A percentile compares a stretch with the other conserved stretches of the same genome.
These are phyloP conservation scores for Meleagris gallopavo DNA, from an alignment of 2,113 vertebrate species.

Conservation along the genomic window DNA sequence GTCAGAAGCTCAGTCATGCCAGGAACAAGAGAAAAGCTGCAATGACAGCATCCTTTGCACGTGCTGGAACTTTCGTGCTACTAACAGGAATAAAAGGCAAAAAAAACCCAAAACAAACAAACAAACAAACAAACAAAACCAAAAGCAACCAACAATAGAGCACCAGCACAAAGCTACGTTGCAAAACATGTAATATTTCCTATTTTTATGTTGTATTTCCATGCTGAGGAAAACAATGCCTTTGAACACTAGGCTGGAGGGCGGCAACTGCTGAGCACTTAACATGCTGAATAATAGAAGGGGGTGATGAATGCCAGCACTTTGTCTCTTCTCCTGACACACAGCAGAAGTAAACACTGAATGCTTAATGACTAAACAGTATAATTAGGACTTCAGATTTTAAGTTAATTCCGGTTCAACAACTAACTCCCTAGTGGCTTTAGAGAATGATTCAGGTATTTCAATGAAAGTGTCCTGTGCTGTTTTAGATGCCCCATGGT, in stretches of 20 bases:
- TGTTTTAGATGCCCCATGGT: neutral
- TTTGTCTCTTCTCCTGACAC: neutral
- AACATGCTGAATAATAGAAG: neutral
- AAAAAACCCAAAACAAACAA: too few relatives aligned
- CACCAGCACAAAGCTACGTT: accelerated
- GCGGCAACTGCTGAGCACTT: accelerated
- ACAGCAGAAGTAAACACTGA: neutral
- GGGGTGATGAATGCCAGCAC: neutral
- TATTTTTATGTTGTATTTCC: neutral
- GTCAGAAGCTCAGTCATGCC: neutral
- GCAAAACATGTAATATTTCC: neutral
- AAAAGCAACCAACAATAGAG: too few relatives aligned
- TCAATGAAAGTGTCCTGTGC: neutral
- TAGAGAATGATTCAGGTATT: neutral
- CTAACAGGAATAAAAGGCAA: neutral
- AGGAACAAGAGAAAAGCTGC: neutral
- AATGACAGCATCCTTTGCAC: accelerated
- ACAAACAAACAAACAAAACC: too few relatives aligned
- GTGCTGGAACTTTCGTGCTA: neutral
- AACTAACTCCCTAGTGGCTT: neutral
- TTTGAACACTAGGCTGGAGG: neutral
- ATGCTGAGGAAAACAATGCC: neutral
- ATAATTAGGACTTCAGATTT: neutral
- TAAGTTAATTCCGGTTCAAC: neutral
- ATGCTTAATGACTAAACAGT: neutral